Conservation (phyloP, 2,113 vertebrate genomes). For the Rhizomys pruinosus region DNA sequence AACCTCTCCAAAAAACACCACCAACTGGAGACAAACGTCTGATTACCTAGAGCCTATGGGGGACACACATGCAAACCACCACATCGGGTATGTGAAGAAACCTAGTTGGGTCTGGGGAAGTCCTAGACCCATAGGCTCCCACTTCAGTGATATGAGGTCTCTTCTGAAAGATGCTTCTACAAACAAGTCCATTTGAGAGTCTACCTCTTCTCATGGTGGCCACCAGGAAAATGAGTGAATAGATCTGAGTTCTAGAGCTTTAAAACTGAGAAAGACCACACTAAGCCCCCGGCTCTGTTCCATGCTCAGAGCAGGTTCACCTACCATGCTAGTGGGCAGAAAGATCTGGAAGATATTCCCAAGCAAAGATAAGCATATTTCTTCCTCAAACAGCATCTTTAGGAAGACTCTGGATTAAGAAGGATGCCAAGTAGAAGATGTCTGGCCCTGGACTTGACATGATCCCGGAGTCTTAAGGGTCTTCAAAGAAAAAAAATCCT, state of each 20-base stretch:
- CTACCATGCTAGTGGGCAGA: not conserved
- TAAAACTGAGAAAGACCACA: not conserved
- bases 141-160: not conserved
- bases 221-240: not conserved
- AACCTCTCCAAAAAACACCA: no score
- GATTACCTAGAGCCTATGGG: no score
- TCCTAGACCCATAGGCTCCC: not conserved
- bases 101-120: not conserved
- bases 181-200: not conserved
- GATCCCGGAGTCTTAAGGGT: not conserved
- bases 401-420: not conserved
- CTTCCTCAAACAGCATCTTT: not conserved
- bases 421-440: not conserved
- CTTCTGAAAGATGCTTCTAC: not conserved
- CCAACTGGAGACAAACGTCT: no score
- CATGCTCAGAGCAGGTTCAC: not conserved
- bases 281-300: not conserved
- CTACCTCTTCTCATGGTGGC: not conserved
- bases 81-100: not conserved
- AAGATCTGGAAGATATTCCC: not conserved
- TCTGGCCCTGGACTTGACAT: not conserved
- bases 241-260: slow-evolving; percentile 24
- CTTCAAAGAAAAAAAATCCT: slow-evolving; percentile 46
- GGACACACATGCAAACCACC: no score
- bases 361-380: not conserved